Evolutionary conservation across 2,888 invertebrate genomes (phyloP), one percentile per base, ranked within the genome.

Genomic region (Standfussiana lucernea): DNA sequence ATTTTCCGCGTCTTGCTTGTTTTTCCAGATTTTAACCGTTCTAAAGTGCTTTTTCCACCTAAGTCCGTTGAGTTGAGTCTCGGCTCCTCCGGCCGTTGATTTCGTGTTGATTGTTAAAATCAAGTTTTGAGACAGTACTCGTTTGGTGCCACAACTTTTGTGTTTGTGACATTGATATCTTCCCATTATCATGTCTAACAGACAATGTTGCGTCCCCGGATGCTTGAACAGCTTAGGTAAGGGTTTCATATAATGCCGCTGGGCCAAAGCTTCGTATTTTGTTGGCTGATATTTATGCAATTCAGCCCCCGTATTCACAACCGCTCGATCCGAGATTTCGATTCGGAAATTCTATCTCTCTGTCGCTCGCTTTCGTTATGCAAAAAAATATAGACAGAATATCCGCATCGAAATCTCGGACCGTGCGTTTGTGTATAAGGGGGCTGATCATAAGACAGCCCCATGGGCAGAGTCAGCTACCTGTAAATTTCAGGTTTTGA

Each of bases 121-220:
- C 53, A n/a, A 53, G n/a, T 53, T 11, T 53, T 53, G 53, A 53
- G 53, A 53, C 53, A 53, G 53, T n/a, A 53, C 53, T 53, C 53
- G n/a, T n/a, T n/a, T 11, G 53, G n/a, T n/a, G 53, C n/a, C 10
- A 11, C 24, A n/a, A n/a, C 11, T 53, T 53, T 53, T n/a, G 53
- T n/a, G 53, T n/a, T 53, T 53, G 53, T 53, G 53, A 53, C 53
- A 24, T 47, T n/a, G 24, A 53, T 53, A 53, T n/a, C n/a, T 53
- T 53, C n/a, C 24, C 2, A 53, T 11, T 53, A 53, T 11, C n/a
- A 53, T n/a, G 53, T 53, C 53, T 53, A 53, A 53, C 53, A 53
- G 53, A 53, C 53, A 53, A n/a, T 53, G 53, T 53, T 53, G 53
- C 62, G 62, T 62, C 37, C 62, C 62, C 62, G 62, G 37, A 62